Evolutionary conservation across 2,797 vertebrate genomes (phyloP).

Genomic region (Bucorvus abyssinicus): DNA sequence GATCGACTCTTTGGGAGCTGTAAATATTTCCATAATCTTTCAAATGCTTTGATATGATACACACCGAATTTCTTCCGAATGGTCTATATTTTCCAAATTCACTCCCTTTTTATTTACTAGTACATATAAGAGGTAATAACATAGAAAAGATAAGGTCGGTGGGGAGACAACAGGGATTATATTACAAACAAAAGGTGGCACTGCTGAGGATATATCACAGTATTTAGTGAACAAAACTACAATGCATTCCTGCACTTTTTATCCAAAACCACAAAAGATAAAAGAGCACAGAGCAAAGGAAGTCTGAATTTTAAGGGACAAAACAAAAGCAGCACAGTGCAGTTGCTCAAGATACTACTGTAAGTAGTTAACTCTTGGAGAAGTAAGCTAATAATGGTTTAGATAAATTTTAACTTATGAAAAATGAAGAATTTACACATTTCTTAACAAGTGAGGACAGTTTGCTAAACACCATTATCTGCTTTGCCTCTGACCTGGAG

Average conservation of each 20-base stretch:
- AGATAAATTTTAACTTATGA: neutral
- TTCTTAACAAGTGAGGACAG: neutral
- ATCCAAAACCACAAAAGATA: neutral
- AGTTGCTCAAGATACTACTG: neutral
- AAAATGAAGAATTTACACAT: neutral
- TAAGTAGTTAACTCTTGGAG: neutral
- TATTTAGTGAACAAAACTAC: neutral
- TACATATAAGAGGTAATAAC: neutral
- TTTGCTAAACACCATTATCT: neutral
- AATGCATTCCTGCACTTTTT: neutral
- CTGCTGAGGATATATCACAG: neutral
- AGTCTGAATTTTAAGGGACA: neutral
- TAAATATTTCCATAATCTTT: conserved; percentile 21
- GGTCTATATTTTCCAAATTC: neutral
- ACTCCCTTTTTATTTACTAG: neutral
- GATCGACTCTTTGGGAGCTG: neutral
- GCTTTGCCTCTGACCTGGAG: neutral
- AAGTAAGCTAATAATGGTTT: conserved; percentile 1
- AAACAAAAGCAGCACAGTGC: neutral
- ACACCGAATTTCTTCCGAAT: neutral
- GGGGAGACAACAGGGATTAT: neutral
- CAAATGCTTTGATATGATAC: neutral
- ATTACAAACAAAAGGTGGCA: neutral
- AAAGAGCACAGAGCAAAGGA: neutral
- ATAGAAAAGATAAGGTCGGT: neutral